Conservation (phyloP, 1,140 invertebrate genomes). For the Diachasma alloeum region DNA sequence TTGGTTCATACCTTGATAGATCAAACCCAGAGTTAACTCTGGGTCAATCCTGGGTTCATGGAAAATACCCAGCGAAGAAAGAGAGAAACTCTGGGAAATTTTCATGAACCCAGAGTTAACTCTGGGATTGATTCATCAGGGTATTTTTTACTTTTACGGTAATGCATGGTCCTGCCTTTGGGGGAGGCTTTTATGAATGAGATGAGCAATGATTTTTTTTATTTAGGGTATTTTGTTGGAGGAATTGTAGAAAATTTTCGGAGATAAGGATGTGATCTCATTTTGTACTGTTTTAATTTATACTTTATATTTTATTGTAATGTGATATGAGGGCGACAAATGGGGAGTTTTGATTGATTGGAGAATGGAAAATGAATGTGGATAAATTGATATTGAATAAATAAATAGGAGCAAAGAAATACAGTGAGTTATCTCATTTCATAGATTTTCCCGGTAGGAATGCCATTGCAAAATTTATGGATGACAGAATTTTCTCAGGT, state of each 20-base stretch:
- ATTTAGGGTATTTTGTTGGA: not conserved
- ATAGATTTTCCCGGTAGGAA: too few relatives aligned
- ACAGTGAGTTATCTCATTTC: too few relatives aligned
- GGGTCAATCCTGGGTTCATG: too few relatives aligned
- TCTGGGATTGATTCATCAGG: too few relatives aligned
- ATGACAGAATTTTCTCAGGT: too few relatives aligned
- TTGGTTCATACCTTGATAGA: not conserved
- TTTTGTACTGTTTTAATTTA: slow-evolving; percentile 3
- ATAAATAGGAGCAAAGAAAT: not conserved
- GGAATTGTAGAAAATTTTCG: not conserved
- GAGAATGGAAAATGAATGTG: not conserved
- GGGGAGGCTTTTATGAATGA: not conserved
- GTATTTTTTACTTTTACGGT: not conserved
- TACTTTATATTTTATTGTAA: not conserved
- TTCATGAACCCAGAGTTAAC: too few relatives aligned
- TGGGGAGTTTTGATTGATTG: not conserved
- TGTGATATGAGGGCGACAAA: not conserved
- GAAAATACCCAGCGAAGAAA: too few relatives aligned
- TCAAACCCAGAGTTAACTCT: too few relatives aligned
- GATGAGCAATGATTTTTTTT: not conserved
- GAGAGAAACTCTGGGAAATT: too few relatives aligned
- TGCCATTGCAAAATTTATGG: too few relatives aligned
- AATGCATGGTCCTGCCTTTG: not conserved
- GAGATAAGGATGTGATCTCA: not conserved
- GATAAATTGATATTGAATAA: not conserved